Percentiles rank a stretch among this genome's conserved stretches.
phyloP scores from a whole-genome alignment of 2,113 vertebrate species.

The Salminus brasiliensis region DNA sequence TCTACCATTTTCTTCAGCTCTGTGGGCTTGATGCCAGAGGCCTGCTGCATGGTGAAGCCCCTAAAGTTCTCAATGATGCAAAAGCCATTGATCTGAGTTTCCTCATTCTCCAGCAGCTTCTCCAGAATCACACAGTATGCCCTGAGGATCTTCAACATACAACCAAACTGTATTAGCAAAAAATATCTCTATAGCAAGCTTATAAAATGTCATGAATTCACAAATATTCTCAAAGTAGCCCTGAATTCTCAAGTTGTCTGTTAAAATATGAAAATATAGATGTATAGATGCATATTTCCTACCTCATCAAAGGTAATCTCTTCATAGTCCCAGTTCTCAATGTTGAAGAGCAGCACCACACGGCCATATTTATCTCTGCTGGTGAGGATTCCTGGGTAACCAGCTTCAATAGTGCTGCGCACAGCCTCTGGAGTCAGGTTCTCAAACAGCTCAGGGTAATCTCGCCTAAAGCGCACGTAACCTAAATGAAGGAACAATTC shows the following conservation, averaged over 20 bases:
- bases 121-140: slow-evolving; percentile 97
- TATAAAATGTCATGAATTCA: too few species aligned
- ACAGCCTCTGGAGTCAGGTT: slow-evolving; percentile 88
- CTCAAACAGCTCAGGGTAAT: slow-evolving; percentile 94
- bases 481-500: slow-evolving; percentile 69
- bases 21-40: slow-evolving; percentile 84
- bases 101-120: slow-evolving; percentile 93
- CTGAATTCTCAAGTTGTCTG: too few species aligned
- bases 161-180: not conserved
- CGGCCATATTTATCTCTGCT: slow-evolving; percentile 92
- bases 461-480: slow-evolving; percentile 91
- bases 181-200: too few species aligned
- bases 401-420: slow-evolving; percentile 93
- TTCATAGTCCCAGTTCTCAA: slow-evolving; percentile 96
- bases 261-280: too few species aligned
- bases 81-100: slow-evolving; percentile 97
- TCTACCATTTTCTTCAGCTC: slow-evolving; percentile 98
- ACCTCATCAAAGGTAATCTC: slow-evolving; percentile 98
- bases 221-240: not conserved
- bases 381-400: slow-evolving; percentile 91
- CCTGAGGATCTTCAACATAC: slow-evolving; percentile 84
- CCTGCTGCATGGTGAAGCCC: slow-evolving; percentile 95
- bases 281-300: too few species aligned
- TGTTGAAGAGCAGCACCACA: slow-evolving; percentile 97
- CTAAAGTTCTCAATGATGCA: slow-evolving; percentile 98